These are phyloP conservation scores for Agrotis exclamationis DNA, from an alignment of 2,888 invertebrate genomes.

Conservation along the genomic window DNA sequence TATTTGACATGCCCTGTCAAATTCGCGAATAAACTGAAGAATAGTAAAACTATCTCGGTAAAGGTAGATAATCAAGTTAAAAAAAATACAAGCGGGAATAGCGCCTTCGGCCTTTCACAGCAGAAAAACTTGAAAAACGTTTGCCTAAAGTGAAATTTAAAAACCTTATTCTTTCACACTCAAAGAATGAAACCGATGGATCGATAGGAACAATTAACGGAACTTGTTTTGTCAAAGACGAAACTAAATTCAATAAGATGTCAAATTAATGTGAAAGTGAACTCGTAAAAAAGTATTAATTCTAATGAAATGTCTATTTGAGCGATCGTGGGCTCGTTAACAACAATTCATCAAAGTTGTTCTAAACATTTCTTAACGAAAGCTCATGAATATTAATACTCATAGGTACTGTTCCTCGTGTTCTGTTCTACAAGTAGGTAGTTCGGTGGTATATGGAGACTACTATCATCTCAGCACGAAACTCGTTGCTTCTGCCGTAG, in stretches of 20 bases:
- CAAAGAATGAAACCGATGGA: neutral
- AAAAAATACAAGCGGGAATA: neutral
- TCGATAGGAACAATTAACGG: neutral
- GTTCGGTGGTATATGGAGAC: neutral
- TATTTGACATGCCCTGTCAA: neutral
- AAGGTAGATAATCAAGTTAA: too few species aligned
- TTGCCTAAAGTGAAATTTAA: neutral
- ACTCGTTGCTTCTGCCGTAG: too few species aligned
- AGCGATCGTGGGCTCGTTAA: conserved; percentile 17
- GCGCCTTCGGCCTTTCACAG: neutral
- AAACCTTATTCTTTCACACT: neutral
- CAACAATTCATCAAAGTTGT: conserved; percentile 26
- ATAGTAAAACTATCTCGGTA: neutral
- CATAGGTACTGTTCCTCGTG: neutral
- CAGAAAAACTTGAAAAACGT: neutral
- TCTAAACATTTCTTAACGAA: conserved; percentile 9
- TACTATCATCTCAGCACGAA: too few species aligned
- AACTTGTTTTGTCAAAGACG: conserved; percentile 9
- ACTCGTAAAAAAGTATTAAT: conserved; percentile 1
- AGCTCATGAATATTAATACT: conserved; percentile 38
- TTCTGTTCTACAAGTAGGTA: conserved; percentile 5
- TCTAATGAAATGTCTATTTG: conserved; percentile 3
- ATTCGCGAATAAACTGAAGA: neutral
- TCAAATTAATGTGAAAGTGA: conserved; percentile 3
- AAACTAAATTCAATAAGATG: neutral